A percentile compares a stretch with the other conserved stretches of the same genome.
These are phyloP conservation scores for Heteromyza rotundicornis DNA, from an alignment of 2,888 invertebrate genomes.

Conservation along the genomic window DNA sequence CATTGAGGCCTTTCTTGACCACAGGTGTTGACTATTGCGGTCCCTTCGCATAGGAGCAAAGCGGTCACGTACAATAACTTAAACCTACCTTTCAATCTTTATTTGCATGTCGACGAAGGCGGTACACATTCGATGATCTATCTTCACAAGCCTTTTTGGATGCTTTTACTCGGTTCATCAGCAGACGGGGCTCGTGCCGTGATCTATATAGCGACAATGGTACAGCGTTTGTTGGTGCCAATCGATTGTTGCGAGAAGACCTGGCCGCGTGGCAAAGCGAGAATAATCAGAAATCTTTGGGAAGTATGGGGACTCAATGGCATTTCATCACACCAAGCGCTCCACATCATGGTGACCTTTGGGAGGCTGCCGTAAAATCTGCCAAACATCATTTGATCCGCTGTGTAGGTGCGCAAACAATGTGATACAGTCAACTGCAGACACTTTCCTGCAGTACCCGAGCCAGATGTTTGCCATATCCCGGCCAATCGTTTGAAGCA, in stretches of 20 bases:
- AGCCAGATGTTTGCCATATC: conserved; percentile 32
- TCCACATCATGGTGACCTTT: too few species aligned
- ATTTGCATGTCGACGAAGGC: conserved; percentile 25
- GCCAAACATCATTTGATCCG: too few species aligned
- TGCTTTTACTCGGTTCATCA: conserved; percentile 21
- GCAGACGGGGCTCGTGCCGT: conserved; percentile 16
- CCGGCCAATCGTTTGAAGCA: conserved; percentile 27
- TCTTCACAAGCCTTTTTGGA: conserved; percentile 18
- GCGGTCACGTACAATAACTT: background rate
- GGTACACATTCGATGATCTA: conserved; percentile 22
- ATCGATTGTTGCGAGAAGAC: too few species aligned
- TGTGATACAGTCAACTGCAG: too few species aligned
- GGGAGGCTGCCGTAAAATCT: too few species aligned
- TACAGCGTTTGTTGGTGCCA: conserved; percentile 20
- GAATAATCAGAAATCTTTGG: conserved; percentile 9
- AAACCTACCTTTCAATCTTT: background rate
- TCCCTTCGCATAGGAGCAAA: background rate
- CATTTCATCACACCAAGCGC: conserved; percentile 22
- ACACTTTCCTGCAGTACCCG: conserved; percentile 25
- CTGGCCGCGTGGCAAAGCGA: too few species aligned
- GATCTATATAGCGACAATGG: conserved; percentile 22
- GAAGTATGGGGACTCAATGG: conserved; percentile 17
- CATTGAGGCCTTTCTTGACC: background rate
- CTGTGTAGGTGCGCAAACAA: too few species aligned
- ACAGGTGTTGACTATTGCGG: conserved; percentile 9